Conservation (phyloP, 2,888 invertebrate species). For the Epirrhoe alternata region DNA sequence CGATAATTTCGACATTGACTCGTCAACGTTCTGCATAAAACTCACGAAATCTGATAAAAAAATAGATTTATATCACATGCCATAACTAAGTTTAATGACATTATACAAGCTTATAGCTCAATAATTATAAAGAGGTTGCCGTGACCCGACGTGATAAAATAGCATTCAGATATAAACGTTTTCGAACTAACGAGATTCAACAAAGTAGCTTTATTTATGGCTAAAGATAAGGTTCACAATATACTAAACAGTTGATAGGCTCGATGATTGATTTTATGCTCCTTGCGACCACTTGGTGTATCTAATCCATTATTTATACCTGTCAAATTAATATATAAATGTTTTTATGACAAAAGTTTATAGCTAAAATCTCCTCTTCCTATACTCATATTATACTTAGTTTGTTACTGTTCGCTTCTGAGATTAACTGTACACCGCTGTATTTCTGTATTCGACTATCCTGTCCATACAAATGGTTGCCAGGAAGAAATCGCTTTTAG, state of each 20-base stretch:
- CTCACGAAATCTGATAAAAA: slow-evolving; percentile 11
- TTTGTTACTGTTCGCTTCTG: too few relatives aligned
- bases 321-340: too few relatives aligned
- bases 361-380: too few relatives aligned
- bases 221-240: slow-evolving; percentile 41
- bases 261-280: not conserved
- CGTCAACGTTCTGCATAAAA: not conserved
- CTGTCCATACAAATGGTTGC: too few relatives aligned
- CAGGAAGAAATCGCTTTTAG: too few relatives aligned
- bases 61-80: slow-evolving; percentile 27
- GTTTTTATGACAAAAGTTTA: too few relatives aligned
- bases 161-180: slow-evolving; percentile 51
- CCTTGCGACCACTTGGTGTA: too few relatives aligned
- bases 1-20: not conserved
- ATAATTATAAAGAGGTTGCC: slow-evolving; percentile 53
- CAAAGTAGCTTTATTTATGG: slow-evolving; percentile 55
- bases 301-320: too few relatives aligned
- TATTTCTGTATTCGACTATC: too few relatives aligned
- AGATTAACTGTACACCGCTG: too few relatives aligned
- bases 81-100: slow-evolving; percentile 44
- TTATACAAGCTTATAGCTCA: slow-evolving; percentile 49
- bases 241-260: not conserved
- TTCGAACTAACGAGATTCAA: slow-evolving; percentile 47
- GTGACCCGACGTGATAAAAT: slow-evolving; percentile 63
- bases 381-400: too few relatives aligned